Percentiles rank a stretch among this genome's conserved stretches.
Evolutionary conservation across 2,113 vertebrate genomes (phyloP).

Genomic region (Tringa solitaria): DNA sequence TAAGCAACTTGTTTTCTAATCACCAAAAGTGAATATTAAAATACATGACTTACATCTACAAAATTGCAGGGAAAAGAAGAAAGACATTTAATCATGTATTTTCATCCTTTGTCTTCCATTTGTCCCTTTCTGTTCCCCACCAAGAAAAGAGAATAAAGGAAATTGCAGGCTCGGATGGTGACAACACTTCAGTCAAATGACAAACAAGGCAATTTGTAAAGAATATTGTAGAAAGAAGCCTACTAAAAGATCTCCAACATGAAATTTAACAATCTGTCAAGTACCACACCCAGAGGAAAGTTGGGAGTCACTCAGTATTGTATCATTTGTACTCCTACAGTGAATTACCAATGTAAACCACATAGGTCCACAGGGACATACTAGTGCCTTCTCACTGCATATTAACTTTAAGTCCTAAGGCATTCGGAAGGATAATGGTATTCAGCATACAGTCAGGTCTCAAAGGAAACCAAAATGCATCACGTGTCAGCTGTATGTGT

Average conservation of each 20-base stretch:
- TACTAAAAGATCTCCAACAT: conserved; percentile 2
- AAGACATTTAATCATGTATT: background rate
- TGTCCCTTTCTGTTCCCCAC: background rate
- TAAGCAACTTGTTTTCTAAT: background rate
- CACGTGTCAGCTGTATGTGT: background rate
- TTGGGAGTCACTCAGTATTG: background rate
- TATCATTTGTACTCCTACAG: conserved; percentile 25
- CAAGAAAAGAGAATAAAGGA: background rate
- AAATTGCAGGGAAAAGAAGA: background rate
- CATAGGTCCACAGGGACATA: conserved; percentile 31
- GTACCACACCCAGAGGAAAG: conserved; percentile 40
- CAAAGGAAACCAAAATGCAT: conserved; percentile 63
- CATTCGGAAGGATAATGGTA: conserved; percentile 57
- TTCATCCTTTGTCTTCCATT: background rate
- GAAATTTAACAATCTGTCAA: conserved; percentile 31
- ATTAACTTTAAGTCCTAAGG: conserved; percentile 59
- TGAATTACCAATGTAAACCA: conserved; percentile 66
- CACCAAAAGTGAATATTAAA: background rate
- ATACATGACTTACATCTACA: background rate
- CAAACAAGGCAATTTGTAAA: background rate
- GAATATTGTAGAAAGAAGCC: conserved; percentile 4
- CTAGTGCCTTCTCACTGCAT: conserved; percentile 59
- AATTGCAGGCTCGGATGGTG: background rate
- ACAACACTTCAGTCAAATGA: background rate
- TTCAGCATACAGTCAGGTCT: conserved; percentile 39